phyloP scores from a whole-genome alignment of 1,140 invertebrate species.

The Pseudomyrmex flavicornis region DNA sequence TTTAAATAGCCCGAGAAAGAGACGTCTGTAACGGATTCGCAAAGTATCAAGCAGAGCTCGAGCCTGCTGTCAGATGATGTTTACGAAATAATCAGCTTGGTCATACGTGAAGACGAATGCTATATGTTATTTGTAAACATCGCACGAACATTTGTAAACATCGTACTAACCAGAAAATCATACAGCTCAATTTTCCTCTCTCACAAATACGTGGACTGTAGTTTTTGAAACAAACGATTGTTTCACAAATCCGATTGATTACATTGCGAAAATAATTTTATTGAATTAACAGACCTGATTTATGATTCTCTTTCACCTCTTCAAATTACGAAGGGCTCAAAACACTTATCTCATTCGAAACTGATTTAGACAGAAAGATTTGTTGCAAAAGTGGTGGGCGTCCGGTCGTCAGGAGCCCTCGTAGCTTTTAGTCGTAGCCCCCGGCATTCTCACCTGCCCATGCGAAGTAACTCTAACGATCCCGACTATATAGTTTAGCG shows the following conservation, averaged over 20 bases:
- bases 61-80: no score
- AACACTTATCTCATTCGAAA: constrained; percentile 82
- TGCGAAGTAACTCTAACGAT: constrained; percentile 71
- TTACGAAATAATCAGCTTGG: no score
- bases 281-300: constrained; percentile 33
- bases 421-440: constrained; percentile 56
- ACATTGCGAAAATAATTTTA: constrained; percentile 27
- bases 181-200: no score
- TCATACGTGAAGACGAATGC: not conserved
- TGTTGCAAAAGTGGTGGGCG: constrained; percentile 79
- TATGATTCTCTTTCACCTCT: constrained; percentile 16
- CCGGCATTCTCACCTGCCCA: constrained; percentile 62
- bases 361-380: constrained; percentile 84
- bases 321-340: constrained; percentile 57
- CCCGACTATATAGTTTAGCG: constrained; percentile 50
- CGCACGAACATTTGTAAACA: no score
- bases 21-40: no score
- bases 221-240: no score
- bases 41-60: no score
- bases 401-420: constrained; percentile 53
- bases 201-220: not conserved
- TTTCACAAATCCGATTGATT: no score
- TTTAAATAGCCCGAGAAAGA: not conserved
- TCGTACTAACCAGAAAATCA: not conserved
- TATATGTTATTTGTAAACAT: not conserved